phyloP scores from a whole-genome alignment of 2,888 invertebrate species.

The Stictocephala bisonia region DNA sequence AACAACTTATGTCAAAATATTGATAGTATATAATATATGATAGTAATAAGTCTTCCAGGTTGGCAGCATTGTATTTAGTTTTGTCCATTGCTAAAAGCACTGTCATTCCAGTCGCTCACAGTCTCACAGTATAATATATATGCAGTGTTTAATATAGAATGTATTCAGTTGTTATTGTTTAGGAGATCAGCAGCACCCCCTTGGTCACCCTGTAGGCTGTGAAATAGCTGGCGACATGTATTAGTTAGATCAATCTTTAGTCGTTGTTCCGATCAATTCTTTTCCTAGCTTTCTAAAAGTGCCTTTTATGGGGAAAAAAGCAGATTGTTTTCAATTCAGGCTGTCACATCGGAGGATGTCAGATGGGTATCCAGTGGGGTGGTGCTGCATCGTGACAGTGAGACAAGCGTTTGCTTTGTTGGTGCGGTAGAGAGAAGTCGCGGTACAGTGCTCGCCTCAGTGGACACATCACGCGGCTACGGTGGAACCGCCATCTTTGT shows the following conservation, averaged over 20 bases:
- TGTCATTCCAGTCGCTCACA: background rate
- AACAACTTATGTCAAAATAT: too few species aligned
- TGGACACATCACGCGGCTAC: conserved; percentile 14
- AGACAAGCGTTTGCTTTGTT: too few species aligned
- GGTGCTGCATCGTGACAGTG: too few species aligned
- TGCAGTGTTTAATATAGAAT: conserved; percentile 46
- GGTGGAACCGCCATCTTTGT: background rate
- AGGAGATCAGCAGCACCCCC: conserved; percentile 9
- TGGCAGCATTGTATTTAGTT: too few species aligned
- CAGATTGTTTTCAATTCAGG: background rate
- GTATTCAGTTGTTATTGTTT: conserved; percentile 43
- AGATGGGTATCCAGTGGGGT: too few species aligned
- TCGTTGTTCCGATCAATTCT: conserved; percentile 25
- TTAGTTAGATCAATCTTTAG: conserved; percentile 34
- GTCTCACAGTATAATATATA: conserved; percentile 41
- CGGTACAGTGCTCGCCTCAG: conserved; percentile 1
- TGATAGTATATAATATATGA: too few species aligned
- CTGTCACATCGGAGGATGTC: too few species aligned
- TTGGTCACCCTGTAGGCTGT: background rate
- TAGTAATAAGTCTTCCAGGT: too few species aligned
- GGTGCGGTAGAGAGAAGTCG: background rate
- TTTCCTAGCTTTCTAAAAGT: conserved; percentile 41
- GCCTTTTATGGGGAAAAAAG: conserved; percentile 22
- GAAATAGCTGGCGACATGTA: conserved; percentile 3
- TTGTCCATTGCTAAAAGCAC: too few species aligned